Base-by-base conservation (phyloP, 2,113 vertebrate species). In the Rhea americana region DNA sequence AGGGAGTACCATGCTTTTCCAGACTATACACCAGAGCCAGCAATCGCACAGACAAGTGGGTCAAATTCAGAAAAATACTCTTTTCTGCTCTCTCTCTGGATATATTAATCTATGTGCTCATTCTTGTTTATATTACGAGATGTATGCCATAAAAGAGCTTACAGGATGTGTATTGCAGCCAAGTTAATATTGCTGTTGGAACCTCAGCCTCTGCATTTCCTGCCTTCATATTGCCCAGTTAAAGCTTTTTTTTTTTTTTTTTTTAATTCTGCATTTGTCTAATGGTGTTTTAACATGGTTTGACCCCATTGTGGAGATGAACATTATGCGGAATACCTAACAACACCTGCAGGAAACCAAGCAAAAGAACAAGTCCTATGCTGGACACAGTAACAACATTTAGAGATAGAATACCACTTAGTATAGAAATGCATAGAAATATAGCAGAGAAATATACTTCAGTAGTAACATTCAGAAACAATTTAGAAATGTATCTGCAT, bases 161-260 rank as follows among this genome's bases (percentile, higher is more conserved):
- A 80, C 93, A 95, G 95, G 95, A 96, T 96, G 78, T 77, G 59
- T 59, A 74, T 6, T 79, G 84, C 74, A 95, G 94, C 92, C 95
- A 95, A 96, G 91, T 86, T 93, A 92, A 92, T 94, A 92, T 72
- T 96, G 92, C 86, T 96, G 61, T 89, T 95, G 93, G 93, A 96
- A 67, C 59, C 67, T 87, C 92, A 85, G 74, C 50, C 63, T 53
- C 91, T 91, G 58, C 72, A 82, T 95, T 96, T 96, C 95, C 93
- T 92, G 92, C 82, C 62, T 87, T 65, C 78, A 43, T 1, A 3
- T 6, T 90, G 58, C 35, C 48, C 82, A 85, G 81, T 72, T 53
- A 65, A 76, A 77, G 65, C 9, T 41, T 18, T 3, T 43, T 43
- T 67, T 63, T 15, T 8, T 41, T 56, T 62, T 41, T 56, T 62